Conservation (phyloP, 2,113 vertebrate genomes). For the Odocoileus virginianus region DNA sequence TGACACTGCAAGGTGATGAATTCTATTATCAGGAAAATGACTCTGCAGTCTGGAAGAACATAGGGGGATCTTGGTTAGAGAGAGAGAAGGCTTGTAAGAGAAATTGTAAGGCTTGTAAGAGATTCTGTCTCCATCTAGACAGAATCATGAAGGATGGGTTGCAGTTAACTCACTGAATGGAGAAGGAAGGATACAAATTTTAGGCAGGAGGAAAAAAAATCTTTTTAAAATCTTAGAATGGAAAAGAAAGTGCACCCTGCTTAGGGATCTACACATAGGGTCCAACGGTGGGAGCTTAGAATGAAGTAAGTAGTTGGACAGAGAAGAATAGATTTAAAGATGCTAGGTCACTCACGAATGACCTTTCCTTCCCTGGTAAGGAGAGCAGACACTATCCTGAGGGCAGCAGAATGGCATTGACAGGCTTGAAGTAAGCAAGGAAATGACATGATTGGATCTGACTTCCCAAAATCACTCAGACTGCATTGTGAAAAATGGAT, state of each 20-base stretch:
- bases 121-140: not conserved
- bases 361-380: not conserved
- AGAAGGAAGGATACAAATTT: not conserved
- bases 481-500: not conserved
- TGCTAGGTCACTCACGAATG: not conserved
- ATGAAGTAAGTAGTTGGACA: not conserved
- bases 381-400: not conserved
- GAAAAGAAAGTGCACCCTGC: not conserved
- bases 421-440: not conserved
- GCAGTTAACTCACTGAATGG: not conserved
- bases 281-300: not conserved
- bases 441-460: slow-evolving; percentile 33
- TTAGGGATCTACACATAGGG: not conserved
- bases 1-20: not conserved
- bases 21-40: not conserved
- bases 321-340: not conserved
- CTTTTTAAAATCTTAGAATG: not conserved
- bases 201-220: not conserved
- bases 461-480: slow-evolving; percentile 39
- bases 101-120: not conserved
- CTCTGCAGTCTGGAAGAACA: not conserved
- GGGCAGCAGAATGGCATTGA: not conserved
- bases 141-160: not conserved
- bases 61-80: not conserved
- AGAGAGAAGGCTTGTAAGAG: not conserved